A percentile compares a stretch with the other conserved stretches of the same genome.
phyloP scores from a whole-genome alignment of 2,797 vertebrate species.

The Nannoperca australis region DNA sequence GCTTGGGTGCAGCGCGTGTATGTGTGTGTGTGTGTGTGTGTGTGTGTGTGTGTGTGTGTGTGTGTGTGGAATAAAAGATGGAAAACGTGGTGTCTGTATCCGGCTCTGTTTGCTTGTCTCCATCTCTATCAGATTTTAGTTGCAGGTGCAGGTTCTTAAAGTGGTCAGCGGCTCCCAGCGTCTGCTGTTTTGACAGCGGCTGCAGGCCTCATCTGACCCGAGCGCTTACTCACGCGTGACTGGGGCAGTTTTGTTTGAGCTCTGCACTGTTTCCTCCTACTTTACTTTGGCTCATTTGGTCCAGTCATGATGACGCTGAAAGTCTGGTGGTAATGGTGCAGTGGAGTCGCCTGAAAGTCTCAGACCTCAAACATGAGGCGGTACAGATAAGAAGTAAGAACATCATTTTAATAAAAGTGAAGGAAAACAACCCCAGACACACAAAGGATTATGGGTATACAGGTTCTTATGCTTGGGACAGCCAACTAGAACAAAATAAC shows the following conservation, averaged over 20 bases:
- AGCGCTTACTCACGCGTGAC: constrained; percentile 31
- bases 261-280: constrained; percentile 15
- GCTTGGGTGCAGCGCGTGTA: constrained; percentile 11
- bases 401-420: constrained; percentile 4
- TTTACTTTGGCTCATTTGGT: constrained; percentile 28
- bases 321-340: constrained; percentile 11
- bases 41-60: too few species aligned
- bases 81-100: constrained; percentile 34
- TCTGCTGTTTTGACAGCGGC: constrained; percentile 52
- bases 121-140: constrained; percentile 44
- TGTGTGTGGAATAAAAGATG: too few species aligned
- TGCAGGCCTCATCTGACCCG: constrained; percentile 41
- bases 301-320: constrained; percentile 24
- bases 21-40: background rate
- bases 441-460: constrained; percentile 2
- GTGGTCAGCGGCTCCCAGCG: constrained; percentile 25
- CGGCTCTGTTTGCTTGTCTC: constrained; percentile 46
- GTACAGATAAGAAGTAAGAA: background rate
- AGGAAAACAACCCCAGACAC: constrained; percentile 12
- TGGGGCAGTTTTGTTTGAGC: constrained; percentile 29
- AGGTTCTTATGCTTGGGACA: background rate
- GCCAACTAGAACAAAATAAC: constrained; percentile 28
- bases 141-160: constrained; percentile 51
- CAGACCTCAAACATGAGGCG: constrained; percentile 3
- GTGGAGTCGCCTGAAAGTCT: background rate